phyloP scores from a whole-genome alignment of 1,140 invertebrate species.

The Drosophila navojoa region DNA sequence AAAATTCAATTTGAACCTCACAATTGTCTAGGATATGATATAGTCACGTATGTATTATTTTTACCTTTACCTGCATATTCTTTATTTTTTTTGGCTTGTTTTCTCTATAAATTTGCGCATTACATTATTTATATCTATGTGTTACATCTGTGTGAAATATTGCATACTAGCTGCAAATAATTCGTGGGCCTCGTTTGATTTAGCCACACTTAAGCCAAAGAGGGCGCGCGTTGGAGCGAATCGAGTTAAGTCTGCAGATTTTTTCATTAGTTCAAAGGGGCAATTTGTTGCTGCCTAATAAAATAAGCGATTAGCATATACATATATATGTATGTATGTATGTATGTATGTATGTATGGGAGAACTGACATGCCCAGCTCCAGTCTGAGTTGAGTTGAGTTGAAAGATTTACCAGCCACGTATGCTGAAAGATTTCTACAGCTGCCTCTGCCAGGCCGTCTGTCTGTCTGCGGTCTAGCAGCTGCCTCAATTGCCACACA shows the following conservation, averaged over 20 bases:
- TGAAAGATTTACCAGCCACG: slow-evolving; percentile 3
- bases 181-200: slow-evolving; percentile 47
- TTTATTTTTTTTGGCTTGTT: slow-evolving; percentile 5
- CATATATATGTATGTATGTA: too few relatives aligned
- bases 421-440: not conserved
- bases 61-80: not conserved
- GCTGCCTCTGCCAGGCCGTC: slow-evolving; percentile 23
- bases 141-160: slow-evolving; percentile 32
- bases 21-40: slow-evolving; percentile 7
- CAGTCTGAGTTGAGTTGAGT: not conserved
- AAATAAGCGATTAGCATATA: slow-evolving; percentile 10
- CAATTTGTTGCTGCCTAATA: slow-evolving; percentile 4
- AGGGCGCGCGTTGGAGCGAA: slow-evolving; percentile 63
- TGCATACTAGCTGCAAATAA: slow-evolving; percentile 9
- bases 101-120: slow-evolving; percentile 66
- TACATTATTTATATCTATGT: slow-evolving; percentile 36
- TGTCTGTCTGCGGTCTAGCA: slow-evolving; percentile 1
- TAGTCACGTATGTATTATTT: not conserved
- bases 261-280: slow-evolving; percentile 17
- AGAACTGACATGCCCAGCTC: too few relatives aligned
- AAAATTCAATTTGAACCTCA: not conserved
- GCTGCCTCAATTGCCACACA: slow-evolving; percentile 69
- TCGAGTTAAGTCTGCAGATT: slow-evolving; percentile 34
- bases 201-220: slow-evolving; percentile 25
- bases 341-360: too few relatives aligned